Evolutionary conservation across 2,888 invertebrate genomes (phyloP).

Genomic region (Lithodes maja): DNA sequence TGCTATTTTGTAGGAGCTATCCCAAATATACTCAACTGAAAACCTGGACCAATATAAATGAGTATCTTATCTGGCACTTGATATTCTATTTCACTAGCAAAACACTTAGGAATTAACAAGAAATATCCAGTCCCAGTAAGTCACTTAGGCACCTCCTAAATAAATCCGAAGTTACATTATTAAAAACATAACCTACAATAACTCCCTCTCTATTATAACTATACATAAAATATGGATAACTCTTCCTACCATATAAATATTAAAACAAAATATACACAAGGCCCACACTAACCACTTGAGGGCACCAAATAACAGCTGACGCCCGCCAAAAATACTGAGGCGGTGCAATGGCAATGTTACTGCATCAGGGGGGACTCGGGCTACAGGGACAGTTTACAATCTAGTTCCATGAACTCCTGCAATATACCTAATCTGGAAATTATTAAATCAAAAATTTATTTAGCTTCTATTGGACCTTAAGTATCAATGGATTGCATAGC

Average conservation of each 20-base stretch:
- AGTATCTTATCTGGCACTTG: conserved; percentile 30
- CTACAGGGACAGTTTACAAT: neutral
- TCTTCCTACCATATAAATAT: conserved; percentile 33
- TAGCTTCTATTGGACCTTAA: no score
- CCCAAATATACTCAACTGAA: no score
- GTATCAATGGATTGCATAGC: no score
- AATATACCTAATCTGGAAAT: no score
- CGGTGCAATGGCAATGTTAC: neutral
- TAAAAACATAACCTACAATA: conserved; percentile 17
- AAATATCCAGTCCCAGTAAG: conserved; percentile 28
- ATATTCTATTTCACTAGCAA: neutral
- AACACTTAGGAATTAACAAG: conserved; percentile 25
- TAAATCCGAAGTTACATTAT: neutral
- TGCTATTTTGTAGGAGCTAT: no score
- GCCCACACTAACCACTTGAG: conserved; percentile 22
- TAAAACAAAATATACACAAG: conserved; percentile 28
- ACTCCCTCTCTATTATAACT: conserved; percentile 1
- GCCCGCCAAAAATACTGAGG: neutral
- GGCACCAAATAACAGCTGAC: conserved; percentile 2
- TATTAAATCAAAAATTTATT: no score
- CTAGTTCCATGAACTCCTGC: neutral
- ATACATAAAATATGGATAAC: conserved; percentile 1
- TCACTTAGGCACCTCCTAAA: conserved; percentile 13
- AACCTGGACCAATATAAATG: neutral
- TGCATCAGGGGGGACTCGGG: neutral